Evolutionary conservation across 2,888 invertebrate genomes (phyloP).

Genomic region (Autographa gamma): DNA sequence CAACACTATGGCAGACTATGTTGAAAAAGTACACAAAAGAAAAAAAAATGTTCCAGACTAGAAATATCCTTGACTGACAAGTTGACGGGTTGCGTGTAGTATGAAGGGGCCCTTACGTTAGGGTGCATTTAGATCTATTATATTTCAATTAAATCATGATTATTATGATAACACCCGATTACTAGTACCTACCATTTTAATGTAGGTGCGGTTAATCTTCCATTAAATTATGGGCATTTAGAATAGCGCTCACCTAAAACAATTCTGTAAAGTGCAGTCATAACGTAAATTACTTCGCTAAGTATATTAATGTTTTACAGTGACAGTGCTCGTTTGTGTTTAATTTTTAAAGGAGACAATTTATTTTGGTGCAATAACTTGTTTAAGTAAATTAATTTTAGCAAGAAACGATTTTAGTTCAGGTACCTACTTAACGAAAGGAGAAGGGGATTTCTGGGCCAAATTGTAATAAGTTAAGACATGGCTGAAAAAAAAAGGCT

Average conservation of each 20-base stretch:
- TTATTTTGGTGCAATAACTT: not conserved
- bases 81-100: constrained; percentile 73
- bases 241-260: constrained; percentile 47
- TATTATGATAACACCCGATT: constrained; percentile 63
- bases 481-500: no score
- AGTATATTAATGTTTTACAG: constrained; percentile 45
- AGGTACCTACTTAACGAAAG: no score
- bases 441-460: no score
- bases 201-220: constrained; percentile 62
- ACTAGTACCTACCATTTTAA: constrained; percentile 64
- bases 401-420: no score
- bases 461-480: no score
- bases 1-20: not conserved
- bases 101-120: constrained; percentile 64
- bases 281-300: constrained; percentile 47
- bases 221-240: constrained; percentile 61
- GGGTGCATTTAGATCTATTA: constrained; percentile 75
- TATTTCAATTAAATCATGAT: constrained; percentile 76
- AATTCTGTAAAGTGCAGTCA: constrained; percentile 64
- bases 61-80: constrained; percentile 49
- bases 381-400: not conserved
- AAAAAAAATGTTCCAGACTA: constrained; percentile 26
- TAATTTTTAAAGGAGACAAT: not conserved
- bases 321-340: constrained; percentile 8
- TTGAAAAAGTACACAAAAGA: constrained; percentile 29